phyloP scores from a whole-genome alignment of 2,888 invertebrate species.

The Microctonus hyperodae region DNA sequence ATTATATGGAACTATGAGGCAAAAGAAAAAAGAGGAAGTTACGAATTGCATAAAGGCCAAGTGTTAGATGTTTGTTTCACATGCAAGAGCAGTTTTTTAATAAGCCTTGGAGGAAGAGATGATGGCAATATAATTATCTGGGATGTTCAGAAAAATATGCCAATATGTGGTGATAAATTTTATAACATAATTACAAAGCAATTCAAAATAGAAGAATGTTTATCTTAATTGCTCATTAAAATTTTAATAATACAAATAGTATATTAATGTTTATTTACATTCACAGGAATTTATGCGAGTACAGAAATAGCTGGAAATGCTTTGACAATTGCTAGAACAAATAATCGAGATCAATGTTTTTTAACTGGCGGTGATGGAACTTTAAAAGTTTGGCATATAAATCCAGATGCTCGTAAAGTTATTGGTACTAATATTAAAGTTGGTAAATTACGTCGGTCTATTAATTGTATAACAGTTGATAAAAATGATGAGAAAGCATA shows the following conservation, averaged over 20 bases:
- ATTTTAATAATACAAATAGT: neutral
- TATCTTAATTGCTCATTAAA: too few relatives aligned
- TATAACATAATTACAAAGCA: too few relatives aligned
- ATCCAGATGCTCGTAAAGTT: slow-evolving; percentile 74
- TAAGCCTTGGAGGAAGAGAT: slow-evolving; percentile 89
- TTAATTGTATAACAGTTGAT: slow-evolving; percentile 77
- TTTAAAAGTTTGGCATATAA: slow-evolving; percentile 78
- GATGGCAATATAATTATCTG: slow-evolving; percentile 89
- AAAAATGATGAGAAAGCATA: slow-evolving; percentile 76
- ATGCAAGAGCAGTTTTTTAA: slow-evolving; percentile 79
- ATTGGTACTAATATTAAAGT: slow-evolving; percentile 77
- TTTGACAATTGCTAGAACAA: slow-evolving; percentile 66
- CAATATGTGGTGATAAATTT: slow-evolving; percentile 67
- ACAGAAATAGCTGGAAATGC: slow-evolving; percentile 79
- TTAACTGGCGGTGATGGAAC: slow-evolving; percentile 78
- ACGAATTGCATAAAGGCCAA: slow-evolving; percentile 88
- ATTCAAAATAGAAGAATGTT: too few relatives aligned
- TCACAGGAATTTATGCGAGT: slow-evolving; percentile 65
- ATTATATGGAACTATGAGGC: slow-evolving; percentile 87
- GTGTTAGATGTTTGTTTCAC: slow-evolving; percentile 88
- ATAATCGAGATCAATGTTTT: slow-evolving; percentile 71
- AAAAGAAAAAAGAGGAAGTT: slow-evolving; percentile 70
- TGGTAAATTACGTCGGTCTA: slow-evolving; percentile 79
- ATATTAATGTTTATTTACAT: slow-evolving; percentile 15
- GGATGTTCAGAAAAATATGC: slow-evolving; percentile 71